These are phyloP conservation scores for Mesochorus sp. DNA, from an alignment of 2,888 invertebrate genomes.

Conservation along the genomic window DNA sequence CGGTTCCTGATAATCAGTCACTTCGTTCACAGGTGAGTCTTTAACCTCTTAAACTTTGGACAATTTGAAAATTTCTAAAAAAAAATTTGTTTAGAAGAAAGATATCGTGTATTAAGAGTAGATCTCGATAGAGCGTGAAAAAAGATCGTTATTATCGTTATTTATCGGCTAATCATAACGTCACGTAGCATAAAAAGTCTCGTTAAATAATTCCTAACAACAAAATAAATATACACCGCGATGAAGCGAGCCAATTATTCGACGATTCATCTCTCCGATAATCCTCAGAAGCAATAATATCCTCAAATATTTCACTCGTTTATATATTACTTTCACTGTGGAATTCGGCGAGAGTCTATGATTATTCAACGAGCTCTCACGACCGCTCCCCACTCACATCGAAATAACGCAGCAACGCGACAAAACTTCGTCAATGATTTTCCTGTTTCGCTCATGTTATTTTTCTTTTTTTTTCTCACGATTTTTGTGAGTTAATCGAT, in stretches of 20 bases:
- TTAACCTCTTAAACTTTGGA: conserved; percentile 2
- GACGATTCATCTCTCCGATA: too few species aligned
- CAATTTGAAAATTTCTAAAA: not conserved
- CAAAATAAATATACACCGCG: too few species aligned
- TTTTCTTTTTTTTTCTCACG: conserved; percentile 29
- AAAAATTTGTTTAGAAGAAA: not conserved
- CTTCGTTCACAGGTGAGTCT: conserved; percentile 77
- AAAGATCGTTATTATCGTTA: too few species aligned
- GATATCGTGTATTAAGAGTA: too few species aligned
- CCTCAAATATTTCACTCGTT: too few species aligned
- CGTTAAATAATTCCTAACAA: too few species aligned
- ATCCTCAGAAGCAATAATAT: too few species aligned
- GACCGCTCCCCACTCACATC: not conserved
- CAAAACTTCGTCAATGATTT: not conserved
- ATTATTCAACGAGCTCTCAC: conserved; percentile 42
- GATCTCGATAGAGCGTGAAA: too few species aligned
- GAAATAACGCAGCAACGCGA: not conserved
- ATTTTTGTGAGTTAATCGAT: conserved; percentile 52
- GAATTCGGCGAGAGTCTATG: conserved; percentile 41
- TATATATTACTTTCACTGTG: conserved; percentile 56
- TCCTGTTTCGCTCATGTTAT: not conserved
- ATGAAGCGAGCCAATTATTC: too few species aligned
- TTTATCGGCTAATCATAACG: not conserved
- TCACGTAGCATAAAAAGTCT: too few species aligned
- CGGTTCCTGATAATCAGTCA: conserved; percentile 72